Evolutionary conservation across 2,113 vertebrate species (phyloP).

Genomic region (Dunckerocampus dactyliophorus): DNA sequence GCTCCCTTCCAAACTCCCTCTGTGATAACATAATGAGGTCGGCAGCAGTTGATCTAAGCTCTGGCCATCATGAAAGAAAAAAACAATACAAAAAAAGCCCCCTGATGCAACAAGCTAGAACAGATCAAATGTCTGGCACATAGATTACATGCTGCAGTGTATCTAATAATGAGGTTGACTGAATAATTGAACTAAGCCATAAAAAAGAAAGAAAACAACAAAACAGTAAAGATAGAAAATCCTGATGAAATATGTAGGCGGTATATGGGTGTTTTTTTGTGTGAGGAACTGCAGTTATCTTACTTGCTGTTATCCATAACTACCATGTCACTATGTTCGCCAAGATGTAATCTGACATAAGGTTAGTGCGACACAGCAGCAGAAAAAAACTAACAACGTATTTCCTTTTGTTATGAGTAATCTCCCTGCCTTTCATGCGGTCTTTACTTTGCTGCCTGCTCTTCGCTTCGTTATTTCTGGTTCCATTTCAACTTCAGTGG

Average conservation of each 20-base stretch:
- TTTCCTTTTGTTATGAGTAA: background rate
- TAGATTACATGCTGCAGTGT: slow-evolving; percentile 34
- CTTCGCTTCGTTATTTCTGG: background rate
- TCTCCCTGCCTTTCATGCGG: background rate
- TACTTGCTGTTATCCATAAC: slow-evolving; percentile 2
- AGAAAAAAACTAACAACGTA: background rate
- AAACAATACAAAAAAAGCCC: slow-evolving; percentile 41
- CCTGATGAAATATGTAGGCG: slow-evolving; percentile 42
- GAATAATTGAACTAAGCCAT: slow-evolving; percentile 47
- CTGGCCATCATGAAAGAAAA: slow-evolving; percentile 45
- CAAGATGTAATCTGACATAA: background rate
- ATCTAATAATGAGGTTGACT: slow-evolving; percentile 54
- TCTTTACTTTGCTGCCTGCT: background rate
- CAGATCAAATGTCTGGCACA: slow-evolving; percentile 55
- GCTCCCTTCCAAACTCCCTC: slow-evolving; percentile 20
- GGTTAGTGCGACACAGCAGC: background rate
- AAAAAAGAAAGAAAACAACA: slow-evolving; percentile 6
- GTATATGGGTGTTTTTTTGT: slow-evolving; percentile 42
- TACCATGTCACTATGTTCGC: slow-evolving; percentile 15
- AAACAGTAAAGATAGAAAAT: slow-evolving; percentile 35
- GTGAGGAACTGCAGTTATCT: slow-evolving; percentile 25
- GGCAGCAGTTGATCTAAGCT: slow-evolving; percentile 39
- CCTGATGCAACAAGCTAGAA: slow-evolving; percentile 30
- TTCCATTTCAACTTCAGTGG: slow-evolving; percentile 4
- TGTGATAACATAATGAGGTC: slow-evolving; percentile 55